Evolutionary conservation across 2,888 invertebrate species (phyloP), one percentile per base, ranked within the genome.

Genomic region (Artemia sinica): DNA sequence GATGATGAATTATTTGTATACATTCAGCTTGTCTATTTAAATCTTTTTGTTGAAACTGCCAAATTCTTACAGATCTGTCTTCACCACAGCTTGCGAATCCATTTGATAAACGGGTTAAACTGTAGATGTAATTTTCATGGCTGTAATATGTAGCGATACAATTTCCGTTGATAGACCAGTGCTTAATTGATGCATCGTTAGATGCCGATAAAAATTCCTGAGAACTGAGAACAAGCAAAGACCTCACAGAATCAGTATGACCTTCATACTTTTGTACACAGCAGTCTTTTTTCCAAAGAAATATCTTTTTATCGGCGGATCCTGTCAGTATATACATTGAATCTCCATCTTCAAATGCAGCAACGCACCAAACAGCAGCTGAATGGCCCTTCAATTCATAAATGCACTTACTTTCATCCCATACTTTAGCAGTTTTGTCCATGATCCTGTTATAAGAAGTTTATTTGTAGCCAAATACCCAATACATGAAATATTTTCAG

Each of bases 231-330:
- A 86, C 83, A 1, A 85, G 83, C 50, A 97, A 76, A 48, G 84
- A 87, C 76, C 97, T 81, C 0, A 97, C 91, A 79, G 94, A 94
- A 76, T 97, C 97, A 1, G 85, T 87, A 77, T 97, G 97, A 8
- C 94, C 89, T 78, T 80, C 83, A 52, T 89, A 80, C 69, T 85
- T 82, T 69, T 81, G 82, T 69, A 86, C 77, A 73, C 85, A 81
- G 71, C 82, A 82, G 6, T 89, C 91, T 73, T 84, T 80, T 69
- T 80, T 83, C 94, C 94, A 96, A 49, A 92, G 78, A 73, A 86
- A 86, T 69, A 97, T 88, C 11, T 85, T 85, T 79, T 90, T 91
- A 79, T 98, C 97, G 14, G 96, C 97, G 0, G 91, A 91, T 0
- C 88, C 96, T 13, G 95, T 94, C 1, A 91, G 82, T 73, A 87